Conservation (phyloP, 2,888 invertebrate genomes). For the Drosophila seclusa region DNA sequence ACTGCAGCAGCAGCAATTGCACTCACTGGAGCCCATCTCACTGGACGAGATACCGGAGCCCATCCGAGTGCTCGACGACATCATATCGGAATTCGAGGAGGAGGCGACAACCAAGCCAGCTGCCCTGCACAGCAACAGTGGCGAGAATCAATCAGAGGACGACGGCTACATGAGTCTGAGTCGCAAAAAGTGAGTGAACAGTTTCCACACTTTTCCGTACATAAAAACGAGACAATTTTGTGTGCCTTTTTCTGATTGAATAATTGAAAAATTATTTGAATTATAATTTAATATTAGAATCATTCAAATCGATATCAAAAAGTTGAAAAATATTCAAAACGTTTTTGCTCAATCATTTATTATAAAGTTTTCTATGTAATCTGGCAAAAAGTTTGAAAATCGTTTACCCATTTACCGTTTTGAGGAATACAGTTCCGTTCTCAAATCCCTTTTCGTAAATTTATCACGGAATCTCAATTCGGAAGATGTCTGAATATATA, state of each 20-base stretch:
- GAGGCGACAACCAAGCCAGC: constrained; percentile 85
- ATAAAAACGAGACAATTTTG: background rate
- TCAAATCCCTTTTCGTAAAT: background rate
- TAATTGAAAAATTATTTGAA: background rate
- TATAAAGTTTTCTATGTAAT: background rate
- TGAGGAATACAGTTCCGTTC: background rate
- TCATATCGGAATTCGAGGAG: constrained; percentile 96
- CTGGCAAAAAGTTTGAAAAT: background rate
- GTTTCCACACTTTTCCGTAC: background rate
- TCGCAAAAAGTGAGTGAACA: constrained; percentile 88
- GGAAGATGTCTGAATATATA: background rate
- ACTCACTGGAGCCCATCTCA: constrained; percentile 75
- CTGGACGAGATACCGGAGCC: constrained; percentile 95
- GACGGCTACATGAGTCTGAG: constrained; percentile 97
- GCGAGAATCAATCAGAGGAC: constrained; percentile 94
- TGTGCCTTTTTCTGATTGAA: no score
- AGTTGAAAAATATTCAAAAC: background rate
- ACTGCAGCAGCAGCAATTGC: constrained; percentile 55
- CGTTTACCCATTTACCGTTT: background rate
- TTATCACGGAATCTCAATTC: background rate
- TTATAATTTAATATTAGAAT: background rate
- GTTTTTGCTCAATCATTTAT: background rate
- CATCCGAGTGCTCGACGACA: constrained; percentile 94
- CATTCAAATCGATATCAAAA: background rate
- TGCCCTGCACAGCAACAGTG: constrained; percentile 86